Base-by-base conservation (phyloP, 2,888 invertebrate genomes). In the Cerastis leucographa region DNA sequence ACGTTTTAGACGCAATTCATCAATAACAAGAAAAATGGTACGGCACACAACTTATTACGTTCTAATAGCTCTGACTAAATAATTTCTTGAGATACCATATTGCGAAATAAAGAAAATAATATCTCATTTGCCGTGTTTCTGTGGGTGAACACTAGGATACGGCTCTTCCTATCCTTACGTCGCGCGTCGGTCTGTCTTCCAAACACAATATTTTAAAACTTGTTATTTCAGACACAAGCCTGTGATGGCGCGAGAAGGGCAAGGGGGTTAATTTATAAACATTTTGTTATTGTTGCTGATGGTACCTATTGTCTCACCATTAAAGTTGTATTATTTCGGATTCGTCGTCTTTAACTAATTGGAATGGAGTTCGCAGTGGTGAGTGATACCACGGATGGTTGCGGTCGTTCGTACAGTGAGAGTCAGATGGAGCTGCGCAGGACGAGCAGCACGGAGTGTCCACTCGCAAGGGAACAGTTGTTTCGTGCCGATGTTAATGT, bases 401-500 rank as follows among this genome's bases (percentile, higher is more conserved):
- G 46, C 35, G 19, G 44, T 51, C 49, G 25, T 22, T 17, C 61
- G 25, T 6, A 8, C 22, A n/a, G 8, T n/a, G 14, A 3, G 29
- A 42, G 35, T 29, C 11, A 19, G 35, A 35, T 14, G 5, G 71
- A 46, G 54, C 25, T 11, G 25, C 5, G 17, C 29, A n/a, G 12
- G 42, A 0, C 14, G 42, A 19, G 9, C 12, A 9, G 12, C 29
- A 42, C 62, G 14, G 19, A 42, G 71, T n/a, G 49, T n/a, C 7
- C n/a, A 19, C 42, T 42, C 1, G 49, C 29, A 22, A 3, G 5
- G 46, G 9, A n/a, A 1, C 65, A 22, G 25, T 29, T 12, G 54
- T 29, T n/a, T 70, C 25, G 25, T n/a, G 17, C 22, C 14, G 25
- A 54, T 51, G 80, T 17, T 74, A 73, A 67, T 49, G 42, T 54